Conservation (phyloP, 1,140 invertebrate genomes). For the Meloidogyne chitwoodi region DNA sequence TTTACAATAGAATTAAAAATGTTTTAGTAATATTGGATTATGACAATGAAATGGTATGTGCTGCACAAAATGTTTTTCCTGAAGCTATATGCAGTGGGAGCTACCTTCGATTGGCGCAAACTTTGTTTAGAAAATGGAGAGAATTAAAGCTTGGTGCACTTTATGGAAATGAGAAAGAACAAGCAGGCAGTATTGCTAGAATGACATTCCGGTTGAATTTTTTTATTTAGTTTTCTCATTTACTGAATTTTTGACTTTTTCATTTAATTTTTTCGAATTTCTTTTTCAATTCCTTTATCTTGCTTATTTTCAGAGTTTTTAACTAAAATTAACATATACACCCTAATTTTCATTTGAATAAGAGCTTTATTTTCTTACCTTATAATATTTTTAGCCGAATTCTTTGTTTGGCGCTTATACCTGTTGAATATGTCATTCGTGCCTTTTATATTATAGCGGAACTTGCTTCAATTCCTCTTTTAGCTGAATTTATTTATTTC, state of each 20-base stretch:
- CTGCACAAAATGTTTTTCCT: not conserved
- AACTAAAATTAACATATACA: too few species aligned
- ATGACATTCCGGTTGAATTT: not conserved
- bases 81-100: not conserved
- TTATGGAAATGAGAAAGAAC: not conserved
- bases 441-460: not conserved
- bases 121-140: not conserved
- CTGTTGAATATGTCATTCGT: not conserved
- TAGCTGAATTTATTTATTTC: not conserved
- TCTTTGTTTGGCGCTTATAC: slow-evolving; percentile 1
- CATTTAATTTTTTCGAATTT: too few species aligned
- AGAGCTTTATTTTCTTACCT: too few species aligned
- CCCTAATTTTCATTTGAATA: too few species aligned
- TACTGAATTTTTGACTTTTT: too few species aligned
- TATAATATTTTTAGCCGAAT: not conserved
- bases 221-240: not conserved
- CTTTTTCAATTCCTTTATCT: too few species aligned
- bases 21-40: not conserved
- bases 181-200: not conserved
- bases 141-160: not conserved
- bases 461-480: not conserved
- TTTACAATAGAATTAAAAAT: too few species aligned
- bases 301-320: too few species aligned
- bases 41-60: not conserved
- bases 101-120: not conserved